Evolutionary conservation across 2,797 vertebrate genomes (phyloP).

Genomic region (Pogoniulus pusillus): DNA sequence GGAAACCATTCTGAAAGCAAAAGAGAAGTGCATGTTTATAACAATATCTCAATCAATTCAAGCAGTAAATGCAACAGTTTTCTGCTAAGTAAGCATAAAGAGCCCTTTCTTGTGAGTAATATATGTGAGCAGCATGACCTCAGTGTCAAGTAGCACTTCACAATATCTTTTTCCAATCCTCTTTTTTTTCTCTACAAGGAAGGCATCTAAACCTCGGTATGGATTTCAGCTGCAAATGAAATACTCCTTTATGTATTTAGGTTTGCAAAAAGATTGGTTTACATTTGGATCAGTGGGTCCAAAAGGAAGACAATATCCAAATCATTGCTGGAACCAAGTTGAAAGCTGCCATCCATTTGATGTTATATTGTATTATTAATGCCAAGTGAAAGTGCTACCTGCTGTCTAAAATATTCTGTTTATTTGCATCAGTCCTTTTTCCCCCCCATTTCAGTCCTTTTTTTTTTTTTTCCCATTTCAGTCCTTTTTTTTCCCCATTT

Average conservation of each 20-base stretch:
- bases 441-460: too few relatives aligned
- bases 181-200: not conserved
- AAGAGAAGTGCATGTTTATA: conserved; percentile 45
- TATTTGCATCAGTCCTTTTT: not conserved
- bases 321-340: conserved; percentile 34
- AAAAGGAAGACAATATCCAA: conserved; percentile 6
- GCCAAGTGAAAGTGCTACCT: not conserved
- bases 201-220: conserved; percentile 18
- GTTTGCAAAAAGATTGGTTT: not conserved
- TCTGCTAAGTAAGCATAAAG: conserved; percentile 29
- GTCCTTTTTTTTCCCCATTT: too few relatives aligned
- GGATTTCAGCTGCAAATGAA: conserved; percentile 18
- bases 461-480: too few relatives aligned
- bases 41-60: conserved; percentile 64
- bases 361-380: not conserved
- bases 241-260: conserved; percentile 4
- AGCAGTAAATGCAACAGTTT: conserved; percentile 52
- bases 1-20: conserved; percentile 39
- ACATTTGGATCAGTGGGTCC: not conserved
- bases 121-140: conserved; percentile 10
- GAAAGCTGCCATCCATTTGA: not conserved
- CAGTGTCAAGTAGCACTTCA: conserved; percentile 14
- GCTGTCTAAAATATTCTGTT: not conserved
- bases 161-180: conserved; percentile 22
- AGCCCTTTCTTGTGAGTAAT: not conserved